Evolutionary conservation across 2,888 invertebrate species (phyloP).

Genomic region (Drosophila longiperda): DNA sequence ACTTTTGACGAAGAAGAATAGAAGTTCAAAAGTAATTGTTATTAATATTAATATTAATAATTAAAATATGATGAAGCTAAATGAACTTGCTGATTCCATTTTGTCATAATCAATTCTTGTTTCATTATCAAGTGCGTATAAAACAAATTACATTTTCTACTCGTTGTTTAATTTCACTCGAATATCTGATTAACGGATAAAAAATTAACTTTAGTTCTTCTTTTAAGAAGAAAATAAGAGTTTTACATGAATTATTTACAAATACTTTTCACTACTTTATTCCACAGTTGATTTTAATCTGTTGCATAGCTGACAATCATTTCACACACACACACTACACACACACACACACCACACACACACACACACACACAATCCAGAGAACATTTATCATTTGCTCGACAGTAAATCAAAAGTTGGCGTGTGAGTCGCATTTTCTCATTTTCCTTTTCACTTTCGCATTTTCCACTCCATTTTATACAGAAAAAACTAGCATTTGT

Average conservation of each 20-base stretch:
- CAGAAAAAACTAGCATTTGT: constrained; percentile 26
- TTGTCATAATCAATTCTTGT: too few relatives aligned
- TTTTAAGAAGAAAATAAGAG: constrained; percentile 20
- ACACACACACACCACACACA: constrained; percentile 17
- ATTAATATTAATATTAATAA: too few relatives aligned
- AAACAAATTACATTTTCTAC: not conserved
- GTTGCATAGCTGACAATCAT: constrained; percentile 24
- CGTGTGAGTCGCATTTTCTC: constrained; percentile 15
- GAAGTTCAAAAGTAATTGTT: too few relatives aligned
- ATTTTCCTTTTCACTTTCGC: constrained; percentile 19
- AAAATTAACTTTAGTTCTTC: not conserved
- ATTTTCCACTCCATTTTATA: constrained; percentile 21
- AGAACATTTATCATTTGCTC: constrained; percentile 67
- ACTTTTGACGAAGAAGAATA: too few relatives aligned
- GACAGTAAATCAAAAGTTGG: constrained; percentile 49
- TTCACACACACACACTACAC: constrained; percentile 18
- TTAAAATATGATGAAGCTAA: too few relatives aligned
- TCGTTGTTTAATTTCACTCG: not conserved
- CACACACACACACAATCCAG: not conserved
- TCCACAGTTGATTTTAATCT: constrained; percentile 44
- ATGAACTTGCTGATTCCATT: too few relatives aligned
- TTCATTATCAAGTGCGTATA: not conserved
- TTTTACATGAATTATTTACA: constrained; percentile 23
- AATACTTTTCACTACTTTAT: constrained; percentile 11
- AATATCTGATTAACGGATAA: too few relatives aligned